Evolutionary conservation across 2,797 vertebrate species (phyloP), one percentile per base, ranked within the genome.

Genomic region (Ctenopoma kingsleyae): DNA sequence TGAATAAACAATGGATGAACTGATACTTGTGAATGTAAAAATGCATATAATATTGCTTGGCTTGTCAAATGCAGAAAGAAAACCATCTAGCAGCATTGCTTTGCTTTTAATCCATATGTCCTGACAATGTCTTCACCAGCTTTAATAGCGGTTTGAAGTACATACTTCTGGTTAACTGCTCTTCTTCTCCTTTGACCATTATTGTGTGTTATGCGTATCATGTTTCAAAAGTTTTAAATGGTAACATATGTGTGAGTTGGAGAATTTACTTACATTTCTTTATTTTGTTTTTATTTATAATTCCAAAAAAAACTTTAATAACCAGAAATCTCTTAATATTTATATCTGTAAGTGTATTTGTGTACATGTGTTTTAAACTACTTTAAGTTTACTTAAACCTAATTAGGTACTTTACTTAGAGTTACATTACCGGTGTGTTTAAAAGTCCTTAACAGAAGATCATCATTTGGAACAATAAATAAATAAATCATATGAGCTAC

Each of bases 1-100:
- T 44, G 23, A 36, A 55, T 78, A 50, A 69, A 83, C 54, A 72
- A 76, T 63, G 7, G 8, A 78, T 56, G 53, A 54, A 11, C 22
- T 48, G 30, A 66, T 8, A 71, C 47, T 67, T 74, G 41, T 80
- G 16, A 65, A 71, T 48, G 46, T 50, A 17, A 57, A 64, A 59
- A 27, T 12, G 13, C 53, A 27, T 30, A 23, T 46, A 35, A 30
- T 9, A 35, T 59, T 54, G n/a, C 1, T 27, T 23, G 12, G 32
- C 25, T 49, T 35, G 15, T 74, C 46, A 51, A 56, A 53, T 23
- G 44, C 35, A 61, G 15, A 76, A 23, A 50, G 4, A 67, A 38
- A 67, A 16, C 25, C 54, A 17, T 60, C 50, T 17, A 27, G 52
- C 10, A 23, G 5, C 6, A 38, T 30, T 38, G 30, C 49, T 57